Conservation (phyloP, 2,888 invertebrate genomes). For the Pyrocoelia pectoralis region DNA sequence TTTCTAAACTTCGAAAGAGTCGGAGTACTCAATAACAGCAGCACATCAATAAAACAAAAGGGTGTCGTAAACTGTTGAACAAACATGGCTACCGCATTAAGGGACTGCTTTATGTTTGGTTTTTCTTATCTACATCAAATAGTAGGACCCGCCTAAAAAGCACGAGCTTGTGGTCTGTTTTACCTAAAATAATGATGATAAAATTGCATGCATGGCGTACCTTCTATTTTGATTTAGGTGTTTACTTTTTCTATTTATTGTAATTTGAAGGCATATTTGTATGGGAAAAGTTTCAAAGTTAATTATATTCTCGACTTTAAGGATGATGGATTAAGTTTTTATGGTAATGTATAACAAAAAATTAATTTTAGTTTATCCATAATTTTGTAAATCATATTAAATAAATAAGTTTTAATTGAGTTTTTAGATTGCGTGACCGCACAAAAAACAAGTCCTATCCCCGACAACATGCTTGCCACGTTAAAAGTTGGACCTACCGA, state of each 20-base stretch:
- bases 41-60: slow-evolving; percentile 42
- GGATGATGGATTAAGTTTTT: neutral
- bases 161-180: slow-evolving; percentile 26
- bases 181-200: slow-evolving; percentile 22
- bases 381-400: slow-evolving; percentile 1
- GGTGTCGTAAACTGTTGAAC: slow-evolving; percentile 47
- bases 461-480: no score
- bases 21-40: slow-evolving; percentile 25
- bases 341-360: neutral
- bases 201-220: neutral
- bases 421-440: neutral
- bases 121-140: slow-evolving; percentile 39
- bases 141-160: slow-evolving; percentile 34
- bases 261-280: neutral
- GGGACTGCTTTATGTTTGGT: slow-evolving; percentile 53
- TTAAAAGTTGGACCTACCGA: neutral
- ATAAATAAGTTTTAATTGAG: neutral
- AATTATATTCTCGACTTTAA: neutral
- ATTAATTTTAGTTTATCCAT: neutral
- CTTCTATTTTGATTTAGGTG: neutral
- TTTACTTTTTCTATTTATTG: neutral
- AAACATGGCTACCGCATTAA: slow-evolving; percentile 56
- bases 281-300: neutral
- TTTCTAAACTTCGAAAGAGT: slow-evolving; percentile 21
- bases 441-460: neutral